These are phyloP conservation scores for Eupithecia exiguata DNA, from an alignment of 2,888 invertebrate genomes.

Conservation along the genomic window DNA sequence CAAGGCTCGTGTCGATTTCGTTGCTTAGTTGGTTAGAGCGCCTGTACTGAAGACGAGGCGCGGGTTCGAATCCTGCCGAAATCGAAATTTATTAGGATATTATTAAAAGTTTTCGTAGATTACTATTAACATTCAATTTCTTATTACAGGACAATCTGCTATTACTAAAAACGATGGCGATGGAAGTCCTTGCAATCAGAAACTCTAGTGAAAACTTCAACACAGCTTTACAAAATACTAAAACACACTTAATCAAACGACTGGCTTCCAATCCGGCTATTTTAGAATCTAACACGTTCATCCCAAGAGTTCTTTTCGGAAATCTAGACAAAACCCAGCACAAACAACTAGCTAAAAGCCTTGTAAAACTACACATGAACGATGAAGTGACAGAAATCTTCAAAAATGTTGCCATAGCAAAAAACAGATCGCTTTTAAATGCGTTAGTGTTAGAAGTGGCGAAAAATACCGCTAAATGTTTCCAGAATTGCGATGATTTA, in stretches of 20 bases:
- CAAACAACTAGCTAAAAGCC: constrained; percentile 63
- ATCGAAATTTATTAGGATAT: no score
- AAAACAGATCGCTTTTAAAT: constrained; percentile 64
- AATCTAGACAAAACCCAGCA: constrained; percentile 63
- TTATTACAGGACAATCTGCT: constrained; percentile 68
- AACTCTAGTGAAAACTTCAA: constrained; percentile 42
- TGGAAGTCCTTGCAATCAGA: constrained; percentile 53
- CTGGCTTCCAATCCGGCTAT: constrained; percentile 52
- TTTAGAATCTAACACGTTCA: constrained; percentile 54
- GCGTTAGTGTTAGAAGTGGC: constrained; percentile 63
- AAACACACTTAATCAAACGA: constrained; percentile 66
- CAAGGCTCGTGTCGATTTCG: no score
- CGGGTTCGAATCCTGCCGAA: no score
- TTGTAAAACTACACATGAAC: constrained; percentile 59
- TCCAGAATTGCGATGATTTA: constrained; percentile 63
- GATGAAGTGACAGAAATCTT: constrained; percentile 54
- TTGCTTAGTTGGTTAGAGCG: no score
- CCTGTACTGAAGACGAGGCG: no score
- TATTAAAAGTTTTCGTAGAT: no score
- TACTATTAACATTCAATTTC: no score
- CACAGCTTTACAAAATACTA: constrained; percentile 50
- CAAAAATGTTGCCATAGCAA: constrained; percentile 54
- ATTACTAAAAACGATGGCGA: constrained; percentile 64
- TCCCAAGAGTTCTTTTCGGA: constrained; percentile 59
- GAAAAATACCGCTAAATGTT: constrained; percentile 62